Conservation (phyloP, 2,113 vertebrate species). For the Numenius arquata region DNA sequence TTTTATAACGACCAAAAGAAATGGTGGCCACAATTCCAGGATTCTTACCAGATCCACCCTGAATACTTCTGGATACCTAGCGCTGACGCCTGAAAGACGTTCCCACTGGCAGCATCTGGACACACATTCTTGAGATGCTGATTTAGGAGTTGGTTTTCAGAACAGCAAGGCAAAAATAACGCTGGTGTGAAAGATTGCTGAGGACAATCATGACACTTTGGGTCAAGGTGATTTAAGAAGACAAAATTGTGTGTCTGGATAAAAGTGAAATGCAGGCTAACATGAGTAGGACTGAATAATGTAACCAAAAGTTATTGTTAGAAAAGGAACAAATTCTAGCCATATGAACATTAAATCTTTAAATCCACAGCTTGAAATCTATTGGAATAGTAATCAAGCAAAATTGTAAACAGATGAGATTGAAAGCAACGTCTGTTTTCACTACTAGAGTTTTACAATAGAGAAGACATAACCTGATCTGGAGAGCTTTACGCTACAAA, state of each 20-base stretch:
- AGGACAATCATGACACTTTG: background rate
- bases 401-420: constrained; percentile 33
- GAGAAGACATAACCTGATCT: background rate
- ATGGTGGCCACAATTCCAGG: background rate
- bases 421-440: constrained; percentile 21
- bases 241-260: background rate
- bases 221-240: background rate
- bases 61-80: background rate
- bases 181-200: background rate
- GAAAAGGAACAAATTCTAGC: background rate
- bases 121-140: background rate
- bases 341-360: background rate
- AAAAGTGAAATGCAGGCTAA: background rate
- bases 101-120: background rate
- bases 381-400: background rate
- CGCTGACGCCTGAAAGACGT: background rate
- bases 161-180: background rate
- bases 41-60: background rate
- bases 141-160: background rate
- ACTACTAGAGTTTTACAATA: background rate
- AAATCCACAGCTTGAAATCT: constrained; percentile 6
- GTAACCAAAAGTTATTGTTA: background rate
- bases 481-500: constrained; percentile 33
- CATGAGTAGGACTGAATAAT: background rate
- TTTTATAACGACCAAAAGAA: background rate